phyloP scores from a whole-genome alignment of 1,140 invertebrate species.

The Ganaspis sp. region DNA sequence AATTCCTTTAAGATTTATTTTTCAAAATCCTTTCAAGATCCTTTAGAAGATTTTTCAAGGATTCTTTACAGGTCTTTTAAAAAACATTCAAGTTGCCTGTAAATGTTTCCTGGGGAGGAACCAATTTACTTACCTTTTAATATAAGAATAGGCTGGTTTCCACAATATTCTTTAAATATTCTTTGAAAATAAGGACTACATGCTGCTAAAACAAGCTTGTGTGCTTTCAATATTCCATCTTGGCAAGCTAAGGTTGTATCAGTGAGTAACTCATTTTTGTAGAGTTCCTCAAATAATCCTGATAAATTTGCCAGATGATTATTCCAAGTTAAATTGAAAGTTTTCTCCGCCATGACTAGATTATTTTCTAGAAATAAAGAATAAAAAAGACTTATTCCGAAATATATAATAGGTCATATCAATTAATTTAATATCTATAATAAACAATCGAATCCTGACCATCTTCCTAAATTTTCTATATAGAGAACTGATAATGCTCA shows the following conservation, averaged over 20 bases:
- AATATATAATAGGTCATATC: too few relatives aligned
- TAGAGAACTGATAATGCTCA: too few relatives aligned
- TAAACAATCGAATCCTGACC: too few relatives aligned
- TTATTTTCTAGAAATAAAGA: not conserved
- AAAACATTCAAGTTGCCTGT: too few relatives aligned
- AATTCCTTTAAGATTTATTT: too few relatives aligned
- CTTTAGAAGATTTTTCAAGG: too few relatives aligned
- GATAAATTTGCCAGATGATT: constrained; percentile 85
- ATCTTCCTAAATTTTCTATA: too few relatives aligned
- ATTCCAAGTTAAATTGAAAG: constrained; percentile 85
- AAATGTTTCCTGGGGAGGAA: too few relatives aligned
- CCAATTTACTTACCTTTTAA: constrained; percentile 77
- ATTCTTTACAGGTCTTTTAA: too few relatives aligned
- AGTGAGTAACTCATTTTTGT: constrained; percentile 82
- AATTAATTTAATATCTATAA: too few relatives aligned
- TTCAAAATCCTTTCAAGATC: too few relatives aligned
- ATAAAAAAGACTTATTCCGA: too few relatives aligned
- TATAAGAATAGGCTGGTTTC: constrained; percentile 84
- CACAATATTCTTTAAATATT: constrained; percentile 82
- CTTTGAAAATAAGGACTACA: constrained; percentile 86
- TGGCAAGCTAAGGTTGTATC: constrained; percentile 83
- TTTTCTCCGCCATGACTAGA: constrained; percentile 78
- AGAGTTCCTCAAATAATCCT: constrained; percentile 82
- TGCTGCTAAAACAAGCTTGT: constrained; percentile 84
- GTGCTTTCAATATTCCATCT: constrained; percentile 81